phyloP scores from a whole-genome alignment of 2,888 invertebrate genomes.

The Drosophila conformis region DNA sequence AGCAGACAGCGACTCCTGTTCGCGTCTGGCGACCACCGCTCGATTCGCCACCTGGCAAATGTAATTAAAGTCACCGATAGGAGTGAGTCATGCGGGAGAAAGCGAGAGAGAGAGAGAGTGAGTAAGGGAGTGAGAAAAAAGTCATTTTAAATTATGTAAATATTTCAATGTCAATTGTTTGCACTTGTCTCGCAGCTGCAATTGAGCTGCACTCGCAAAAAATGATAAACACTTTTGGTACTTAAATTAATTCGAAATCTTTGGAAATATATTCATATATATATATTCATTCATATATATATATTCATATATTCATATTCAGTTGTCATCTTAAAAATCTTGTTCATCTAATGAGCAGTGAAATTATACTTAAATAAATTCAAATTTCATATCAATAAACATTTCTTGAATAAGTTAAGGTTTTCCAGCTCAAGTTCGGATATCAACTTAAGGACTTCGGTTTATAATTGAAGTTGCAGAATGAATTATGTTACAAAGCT shows the following conservation, averaged over 20 bases:
- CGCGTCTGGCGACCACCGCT: constrained; percentile 84
- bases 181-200: constrained; percentile 15
- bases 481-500: too few relatives aligned
- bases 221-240: not conserved
- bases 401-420: not conserved
- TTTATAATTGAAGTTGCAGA: too few relatives aligned
- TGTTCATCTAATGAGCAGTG: too few relatives aligned
- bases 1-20: constrained; percentile 92
- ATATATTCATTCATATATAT: too few relatives aligned
- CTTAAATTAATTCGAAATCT: not conserved
- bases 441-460: not conserved
- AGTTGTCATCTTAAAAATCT: not conserved
- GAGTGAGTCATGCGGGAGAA: constrained; percentile 9
- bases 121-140: constrained; percentile 1
- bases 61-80: constrained; percentile 69
- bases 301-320: not conserved
- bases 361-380: not conserved
- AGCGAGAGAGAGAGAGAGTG: not conserved
- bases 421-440: not conserved
- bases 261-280: not conserved
- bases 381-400: not conserved
- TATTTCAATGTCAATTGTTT: constrained; percentile 36
- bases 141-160: constrained; percentile 41
- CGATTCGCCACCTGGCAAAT: constrained; percentile 84
- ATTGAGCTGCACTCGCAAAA: constrained; percentile 3